Percentiles rank a stretch among this genome's conserved stretches.
Conservation (phyloP, 2,888 invertebrate species). For the Hirudinaria manillensis region DNA sequence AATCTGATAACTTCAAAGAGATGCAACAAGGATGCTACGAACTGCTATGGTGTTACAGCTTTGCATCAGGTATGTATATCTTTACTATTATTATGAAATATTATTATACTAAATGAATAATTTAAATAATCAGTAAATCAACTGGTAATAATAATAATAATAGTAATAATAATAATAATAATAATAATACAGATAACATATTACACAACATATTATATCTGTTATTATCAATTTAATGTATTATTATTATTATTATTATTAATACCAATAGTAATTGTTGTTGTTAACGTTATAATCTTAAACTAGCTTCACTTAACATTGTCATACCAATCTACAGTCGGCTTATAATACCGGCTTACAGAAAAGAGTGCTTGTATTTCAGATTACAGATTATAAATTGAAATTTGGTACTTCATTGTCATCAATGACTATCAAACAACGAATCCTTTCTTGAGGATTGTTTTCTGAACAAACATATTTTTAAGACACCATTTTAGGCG, state of each 20-base stretch:
- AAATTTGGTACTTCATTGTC: too few relatives aligned
- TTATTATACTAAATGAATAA: neutral
- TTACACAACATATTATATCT: neutral
- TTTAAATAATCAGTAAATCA: neutral
- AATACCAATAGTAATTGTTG: neutral
- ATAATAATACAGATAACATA: too few relatives aligned
- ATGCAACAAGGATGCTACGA: slow-evolving; percentile 27
- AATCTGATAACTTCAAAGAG: slow-evolving; percentile 18
- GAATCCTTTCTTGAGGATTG: too few relatives aligned
- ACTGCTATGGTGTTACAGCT: slow-evolving; percentile 28
- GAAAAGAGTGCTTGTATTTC: too few relatives aligned
- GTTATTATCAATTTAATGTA: too few relatives aligned
- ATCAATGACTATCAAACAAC: too few relatives aligned
- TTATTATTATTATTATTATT: neutral
- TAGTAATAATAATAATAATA: slow-evolving; percentile 19
- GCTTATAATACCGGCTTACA: too few relatives aligned
- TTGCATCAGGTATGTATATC: slow-evolving; percentile 26
- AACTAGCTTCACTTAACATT: too few relatives aligned
- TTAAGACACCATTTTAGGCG: too few relatives aligned
- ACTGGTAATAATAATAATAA: slow-evolving; percentile 17
- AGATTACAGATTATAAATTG: too few relatives aligned
- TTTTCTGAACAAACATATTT: too few relatives aligned
- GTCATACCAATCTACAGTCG: too few relatives aligned
- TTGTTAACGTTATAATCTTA: neutral
- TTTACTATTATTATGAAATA: neutral